Percentiles rank a stretch among this genome's conserved stretches.
These are phyloP conservation scores for Tachysurus fulvidraco DNA, from an alignment of 2,113 vertebrate species.

Conservation along the genomic window DNA sequence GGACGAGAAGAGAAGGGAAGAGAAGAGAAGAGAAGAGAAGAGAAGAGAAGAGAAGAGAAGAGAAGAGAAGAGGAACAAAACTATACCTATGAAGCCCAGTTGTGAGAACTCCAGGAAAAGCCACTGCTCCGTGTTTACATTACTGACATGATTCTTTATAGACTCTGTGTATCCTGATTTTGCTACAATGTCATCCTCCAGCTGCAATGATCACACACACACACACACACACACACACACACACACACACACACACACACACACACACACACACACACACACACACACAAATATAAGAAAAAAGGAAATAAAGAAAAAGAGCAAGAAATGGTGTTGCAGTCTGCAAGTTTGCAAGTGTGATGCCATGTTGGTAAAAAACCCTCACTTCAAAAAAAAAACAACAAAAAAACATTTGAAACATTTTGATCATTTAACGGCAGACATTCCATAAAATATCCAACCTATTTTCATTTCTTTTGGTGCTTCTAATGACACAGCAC, in stretches of 20 bases:
- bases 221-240: conserved; percentile 24
- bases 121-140: conserved; percentile 81
- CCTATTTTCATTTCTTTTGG: too few relatives aligned
- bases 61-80: too few relatives aligned
- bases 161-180: conserved; percentile 83
- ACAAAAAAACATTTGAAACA: too few relatives aligned
- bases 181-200: conserved; percentile 93
- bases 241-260: conserved; percentile 18
- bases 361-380: too few relatives aligned
- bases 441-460: too few relatives aligned
- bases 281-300: background rate
- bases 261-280: conserved; percentile 27
- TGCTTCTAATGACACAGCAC: background rate
- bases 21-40: background rate
- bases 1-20: background rate
- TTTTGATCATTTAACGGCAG: too few relatives aligned
- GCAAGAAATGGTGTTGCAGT: background rate
- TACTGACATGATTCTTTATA: conserved; percentile 82
- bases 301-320: background rate
- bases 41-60: background rate
- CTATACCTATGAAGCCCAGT: conserved; percentile 91
- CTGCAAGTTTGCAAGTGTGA: too few relatives aligned
- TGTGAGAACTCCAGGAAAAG: conserved; percentile 94
- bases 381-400: too few relatives aligned
- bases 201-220: conserved; percentile 66